These are phyloP conservation scores for Drosophila parthenogenetica DNA, from an alignment of 2,888 invertebrate species.

Conservation along the genomic window DNA sequence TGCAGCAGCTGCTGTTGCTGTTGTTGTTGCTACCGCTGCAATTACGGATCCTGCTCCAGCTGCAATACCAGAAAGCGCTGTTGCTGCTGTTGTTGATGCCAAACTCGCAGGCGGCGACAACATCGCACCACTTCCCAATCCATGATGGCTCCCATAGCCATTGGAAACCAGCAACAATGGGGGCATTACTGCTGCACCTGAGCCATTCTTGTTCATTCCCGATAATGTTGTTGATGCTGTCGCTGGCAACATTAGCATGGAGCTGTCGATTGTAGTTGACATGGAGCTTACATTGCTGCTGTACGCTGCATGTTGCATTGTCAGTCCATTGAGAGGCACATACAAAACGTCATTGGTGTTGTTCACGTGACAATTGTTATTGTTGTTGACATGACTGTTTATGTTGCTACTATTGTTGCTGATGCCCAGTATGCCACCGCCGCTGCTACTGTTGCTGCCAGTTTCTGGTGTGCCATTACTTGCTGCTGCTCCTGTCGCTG, in stretches of 20 bases:
- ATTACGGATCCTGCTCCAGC: constrained; percentile 11
- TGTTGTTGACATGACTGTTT: constrained; percentile 7
- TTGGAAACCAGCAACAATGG: constrained; percentile 53
- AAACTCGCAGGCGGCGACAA: constrained; percentile 60
- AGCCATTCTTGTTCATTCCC: too few relatives aligned
- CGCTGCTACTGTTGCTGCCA: constrained; percentile 14
- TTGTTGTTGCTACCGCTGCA: constrained; percentile 25
- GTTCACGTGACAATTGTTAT: constrained; percentile 22
- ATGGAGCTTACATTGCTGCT: constrained; percentile 55
- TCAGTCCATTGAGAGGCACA: constrained; percentile 61
- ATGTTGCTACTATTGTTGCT: constrained; percentile 3
- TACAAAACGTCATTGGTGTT: constrained; percentile 60
- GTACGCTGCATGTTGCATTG: constrained; percentile 61
- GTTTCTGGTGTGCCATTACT: constrained; percentile 4
- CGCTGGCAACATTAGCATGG: constrained; percentile 42
- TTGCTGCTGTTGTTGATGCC: constrained; percentile 8
- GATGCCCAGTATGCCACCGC: neutral
- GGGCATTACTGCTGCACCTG: constrained; percentile 25
- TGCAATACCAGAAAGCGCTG: constrained; percentile 11
- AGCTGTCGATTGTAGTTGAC: constrained; percentile 34
- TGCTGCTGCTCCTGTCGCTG: constrained; percentile 23
- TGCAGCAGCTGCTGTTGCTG: constrained; percentile 18
- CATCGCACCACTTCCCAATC: constrained; percentile 27
- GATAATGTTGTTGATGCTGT: constrained; percentile 11
- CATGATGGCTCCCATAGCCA: constrained; percentile 54